Evolutionary conservation across 2,888 invertebrate genomes (phyloP).

Genomic region (Resseliella maxima): DNA sequence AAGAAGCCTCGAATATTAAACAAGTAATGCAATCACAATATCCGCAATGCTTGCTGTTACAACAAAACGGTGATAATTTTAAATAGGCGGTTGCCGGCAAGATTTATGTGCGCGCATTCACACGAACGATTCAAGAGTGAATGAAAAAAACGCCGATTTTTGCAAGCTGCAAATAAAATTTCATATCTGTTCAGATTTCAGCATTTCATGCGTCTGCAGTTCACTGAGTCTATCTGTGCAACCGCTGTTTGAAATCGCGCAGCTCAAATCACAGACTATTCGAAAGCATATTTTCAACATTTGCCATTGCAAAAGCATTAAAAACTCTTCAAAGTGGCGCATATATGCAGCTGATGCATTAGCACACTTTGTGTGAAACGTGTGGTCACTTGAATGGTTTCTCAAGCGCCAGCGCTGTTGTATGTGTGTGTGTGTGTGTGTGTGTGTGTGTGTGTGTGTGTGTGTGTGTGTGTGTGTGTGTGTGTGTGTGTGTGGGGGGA

Average conservation of each 20-base stretch:
- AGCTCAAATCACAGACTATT: background rate
- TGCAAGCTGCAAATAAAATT: background rate
- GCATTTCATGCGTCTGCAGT: background rate
- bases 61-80: background rate
- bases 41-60: background rate
- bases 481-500: too few relatives aligned
- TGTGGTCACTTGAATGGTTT: constrained; percentile 34
- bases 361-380: background rate
- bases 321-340: background rate
- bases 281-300: background rate
- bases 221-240: background rate
- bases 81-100: constrained; percentile 24
- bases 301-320: background rate
- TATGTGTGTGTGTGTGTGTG: background rate
- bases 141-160: too few relatives aligned
- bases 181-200: background rate
- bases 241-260: background rate
- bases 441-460: too few relatives aligned
- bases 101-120: background rate
- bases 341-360: background rate
- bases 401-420: background rate
- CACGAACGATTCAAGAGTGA: too few relatives aligned
- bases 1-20: constrained; percentile 42
- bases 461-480: too few relatives aligned
- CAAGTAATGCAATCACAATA: constrained; percentile 38